A percentile compares a stretch with the other conserved stretches of the same genome.
phyloP scores from a whole-genome alignment of 2,797 vertebrate species.

The Poeciliopsis infans region DNA sequence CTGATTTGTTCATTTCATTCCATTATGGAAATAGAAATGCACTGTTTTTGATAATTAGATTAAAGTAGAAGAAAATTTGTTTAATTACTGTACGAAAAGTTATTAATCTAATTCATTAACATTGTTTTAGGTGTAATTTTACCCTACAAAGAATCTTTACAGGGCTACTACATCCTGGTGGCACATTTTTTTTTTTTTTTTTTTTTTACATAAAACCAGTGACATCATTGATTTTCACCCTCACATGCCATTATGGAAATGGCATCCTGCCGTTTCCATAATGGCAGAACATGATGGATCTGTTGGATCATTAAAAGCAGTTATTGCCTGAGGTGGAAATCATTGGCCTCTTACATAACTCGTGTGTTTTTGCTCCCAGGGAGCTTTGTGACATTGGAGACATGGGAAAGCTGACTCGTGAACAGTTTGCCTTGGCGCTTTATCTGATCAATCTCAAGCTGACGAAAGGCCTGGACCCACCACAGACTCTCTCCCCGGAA shows the following conservation, averaged over 20 bases:
- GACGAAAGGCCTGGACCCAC: slow-evolving; percentile 91
- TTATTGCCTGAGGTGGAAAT: slow-evolving; percentile 58
- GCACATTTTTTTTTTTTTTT: neutral
- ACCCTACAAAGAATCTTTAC: neutral
- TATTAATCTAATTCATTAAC: neutral
- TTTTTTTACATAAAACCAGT: neutral
- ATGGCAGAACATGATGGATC: slow-evolving; percentile 31
- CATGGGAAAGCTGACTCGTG: slow-evolving; percentile 93
- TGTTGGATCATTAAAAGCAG: slow-evolving; percentile 35
- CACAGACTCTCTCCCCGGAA: slow-evolving; percentile 89
- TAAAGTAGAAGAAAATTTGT: neutral
- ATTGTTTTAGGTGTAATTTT: neutral
- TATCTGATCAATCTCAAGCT: slow-evolving; percentile 96
- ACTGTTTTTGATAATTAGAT: neutral
- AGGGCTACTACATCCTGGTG: neutral
- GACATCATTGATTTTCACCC: slow-evolving; percentile 51
- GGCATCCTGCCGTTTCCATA: slow-evolving; percentile 25
- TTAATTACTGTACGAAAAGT: neutral
- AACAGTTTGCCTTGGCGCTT: slow-evolving; percentile 97
- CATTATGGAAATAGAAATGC: neutral
- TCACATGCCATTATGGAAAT: no score
- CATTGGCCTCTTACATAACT: slow-evolving; percentile 53
- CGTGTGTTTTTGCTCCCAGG: slow-evolving; percentile 77
- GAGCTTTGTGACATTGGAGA: slow-evolving; percentile 95
- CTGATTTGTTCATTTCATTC: neutral